Percentiles rank a stretch among this genome's conserved stretches.
Evolutionary conservation across 2,888 invertebrate species (phyloP).

Genomic region (Malachius bipustulatus): DNA sequence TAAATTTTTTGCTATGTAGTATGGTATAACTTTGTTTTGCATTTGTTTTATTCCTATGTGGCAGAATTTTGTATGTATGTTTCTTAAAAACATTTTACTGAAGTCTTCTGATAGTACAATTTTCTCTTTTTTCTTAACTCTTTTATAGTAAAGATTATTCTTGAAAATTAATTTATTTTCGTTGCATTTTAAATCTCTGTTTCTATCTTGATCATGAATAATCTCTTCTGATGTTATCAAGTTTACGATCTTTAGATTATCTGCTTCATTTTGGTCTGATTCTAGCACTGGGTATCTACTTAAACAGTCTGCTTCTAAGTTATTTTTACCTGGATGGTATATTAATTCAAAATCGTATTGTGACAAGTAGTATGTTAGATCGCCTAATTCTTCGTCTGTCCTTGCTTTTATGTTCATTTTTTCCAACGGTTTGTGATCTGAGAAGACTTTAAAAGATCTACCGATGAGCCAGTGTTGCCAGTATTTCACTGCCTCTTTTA

Average conservation of each 20-base stretch:
- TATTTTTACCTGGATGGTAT: constrained; percentile 15
- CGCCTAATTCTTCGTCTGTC: constrained; percentile 22
- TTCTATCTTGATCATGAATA: constrained; percentile 8
- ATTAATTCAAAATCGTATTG: constrained; percentile 21
- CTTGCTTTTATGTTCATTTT: constrained; percentile 21
- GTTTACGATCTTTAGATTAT: constrained; percentile 9
- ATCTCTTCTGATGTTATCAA: constrained; percentile 6
- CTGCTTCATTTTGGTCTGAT: constrained; percentile 2
- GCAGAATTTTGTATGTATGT: not conserved
- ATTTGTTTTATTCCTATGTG: constrained; percentile 9
- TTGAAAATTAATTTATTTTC: constrained; percentile 2
- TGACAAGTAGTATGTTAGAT: constrained; percentile 20
- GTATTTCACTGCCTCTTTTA: no score
- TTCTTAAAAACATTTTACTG: not conserved
- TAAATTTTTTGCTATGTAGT: constrained; percentile 12
- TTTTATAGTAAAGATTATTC: constrained; percentile 5
- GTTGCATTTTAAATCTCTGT: not conserved
- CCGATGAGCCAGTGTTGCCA: no score
- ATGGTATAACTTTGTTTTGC: constrained; percentile 6
- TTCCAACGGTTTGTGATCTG: no score
- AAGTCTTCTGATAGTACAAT: constrained; percentile 1
- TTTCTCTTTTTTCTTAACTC: constrained; percentile 1
- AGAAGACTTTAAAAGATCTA: no score
- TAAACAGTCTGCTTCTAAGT: constrained; percentile 8
- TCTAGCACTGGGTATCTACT: constrained; percentile 8